Evolutionary conservation across 2,113 vertebrate species (phyloP).

Genomic region (Clarias batrachus): DNA sequence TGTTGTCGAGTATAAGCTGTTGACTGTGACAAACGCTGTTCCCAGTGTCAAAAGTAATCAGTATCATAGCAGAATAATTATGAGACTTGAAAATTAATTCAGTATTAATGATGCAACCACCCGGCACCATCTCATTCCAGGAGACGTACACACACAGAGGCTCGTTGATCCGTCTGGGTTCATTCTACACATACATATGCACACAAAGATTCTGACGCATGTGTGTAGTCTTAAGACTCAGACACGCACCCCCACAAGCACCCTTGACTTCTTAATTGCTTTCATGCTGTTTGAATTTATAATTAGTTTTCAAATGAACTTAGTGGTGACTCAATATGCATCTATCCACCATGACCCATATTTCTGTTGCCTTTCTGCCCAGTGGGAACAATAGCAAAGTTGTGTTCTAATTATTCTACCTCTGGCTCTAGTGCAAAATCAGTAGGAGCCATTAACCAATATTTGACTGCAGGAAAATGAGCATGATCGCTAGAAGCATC

Average conservation of each 20-base stretch:
- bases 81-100: conserved; percentile 42
- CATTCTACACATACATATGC: conserved; percentile 26
- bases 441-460: conserved; percentile 26
- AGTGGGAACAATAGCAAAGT: conserved; percentile 37
- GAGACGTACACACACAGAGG: background rate
- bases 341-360: conserved; percentile 44
- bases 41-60: conserved; percentile 36
- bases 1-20: background rate
- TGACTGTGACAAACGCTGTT: conserved; percentile 32
- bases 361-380: conserved; percentile 30
- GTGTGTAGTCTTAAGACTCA: conserved; percentile 25
- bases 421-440: conserved; percentile 22
- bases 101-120: conserved; percentile 42
- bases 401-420: conserved; percentile 46
- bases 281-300: conserved; percentile 41
- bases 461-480: conserved; percentile 20
- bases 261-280: conserved; percentile 40
- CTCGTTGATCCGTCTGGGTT: conserved; percentile 15
- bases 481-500: conserved; percentile 3
- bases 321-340: conserved; percentile 25
- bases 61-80: conserved; percentile 20
- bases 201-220: conserved; percentile 26
- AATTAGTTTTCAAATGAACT: conserved; percentile 46
- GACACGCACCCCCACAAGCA: conserved; percentile 12
- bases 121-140: conserved; percentile 24